Base-by-base conservation (phyloP, 2,888 invertebrate species). In the Cosmia pyralina region DNA sequence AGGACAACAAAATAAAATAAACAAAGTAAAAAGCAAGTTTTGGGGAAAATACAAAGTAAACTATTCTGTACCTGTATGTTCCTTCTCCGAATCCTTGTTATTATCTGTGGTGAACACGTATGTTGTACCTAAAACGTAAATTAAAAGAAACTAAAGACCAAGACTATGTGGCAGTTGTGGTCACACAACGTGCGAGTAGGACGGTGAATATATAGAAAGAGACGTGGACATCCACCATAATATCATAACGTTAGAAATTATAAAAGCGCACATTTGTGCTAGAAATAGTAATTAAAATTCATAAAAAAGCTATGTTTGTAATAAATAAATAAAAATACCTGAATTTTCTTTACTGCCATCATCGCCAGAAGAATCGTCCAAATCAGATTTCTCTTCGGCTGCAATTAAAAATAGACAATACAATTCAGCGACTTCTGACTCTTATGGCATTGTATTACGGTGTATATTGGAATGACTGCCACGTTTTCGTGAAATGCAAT, bases 321-420 rank as follows among this genome's bases (percentile, higher is more conserved):
- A n/a, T 11, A 34, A 38, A 1, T 10, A 15, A 69, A 28, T 28
- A 15, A 50, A 52, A n/a, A 70, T 69, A 69, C 94, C 94, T 77
- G 91, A 81, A 34, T 81, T 88, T 10, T 94, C 94, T 46, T 84
- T 90, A 68, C 80, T 90, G 41, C 87, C 87, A 4, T 88, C 87
- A 8, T 95, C 95, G 0, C 91, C 89, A 0, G 92, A 88, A 0
- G 92, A 92, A 55, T 95, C 95, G 38, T 95, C 95, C 6, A 93
- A 58, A 60, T 95, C 95, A 0, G 93, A 90, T 84, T 94, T 95
- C 10, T 95, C 95, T 69, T 95, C 95, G 22, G 88, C 94, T 94
- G 88, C 10, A 92, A 92, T 48, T 11, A 22, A 53, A 75, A 52
- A 63, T 34, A 63, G 15, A 53, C 4, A 38, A 55, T 17, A 0